Percentiles rank a stretch among this genome's conserved stretches.
phyloP scores from a whole-genome alignment of 2,797 vertebrate species.

The Rhynchonycteris naso region DNA sequence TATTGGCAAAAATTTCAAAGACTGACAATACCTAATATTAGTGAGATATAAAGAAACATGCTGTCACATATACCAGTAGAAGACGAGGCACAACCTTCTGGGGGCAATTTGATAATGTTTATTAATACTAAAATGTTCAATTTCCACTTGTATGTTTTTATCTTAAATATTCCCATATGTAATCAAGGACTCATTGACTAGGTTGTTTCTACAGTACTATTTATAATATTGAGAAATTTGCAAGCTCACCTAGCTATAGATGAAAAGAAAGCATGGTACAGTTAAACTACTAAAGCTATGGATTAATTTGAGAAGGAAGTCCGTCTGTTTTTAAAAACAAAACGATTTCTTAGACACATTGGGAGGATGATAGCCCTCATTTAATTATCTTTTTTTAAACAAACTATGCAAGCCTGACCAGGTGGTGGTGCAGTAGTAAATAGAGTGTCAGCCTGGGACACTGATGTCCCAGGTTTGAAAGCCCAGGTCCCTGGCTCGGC shows the following conservation, averaged over 20 bases:
- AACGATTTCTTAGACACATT: neutral
- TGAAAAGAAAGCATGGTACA: neutral
- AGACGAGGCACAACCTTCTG: neutral
- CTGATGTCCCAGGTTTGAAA: no score
- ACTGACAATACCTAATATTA: neutral
- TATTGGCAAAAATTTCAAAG: conserved; percentile 17
- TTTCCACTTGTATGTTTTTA: neutral
- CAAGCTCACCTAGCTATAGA: neutral
- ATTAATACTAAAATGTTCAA: conserved; percentile 6
- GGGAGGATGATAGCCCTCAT: neutral
- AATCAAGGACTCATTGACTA: neutral
- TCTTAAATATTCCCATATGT: neutral
- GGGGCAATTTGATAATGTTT: neutral
- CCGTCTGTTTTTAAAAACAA: neutral
- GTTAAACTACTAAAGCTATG: neutral
- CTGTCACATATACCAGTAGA: neutral
- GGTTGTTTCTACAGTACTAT: neutral
- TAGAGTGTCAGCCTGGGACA: no score
- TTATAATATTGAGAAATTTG: conserved; percentile 34
- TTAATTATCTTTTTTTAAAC: neutral
- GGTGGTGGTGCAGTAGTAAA: no score
- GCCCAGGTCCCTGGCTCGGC: no score
- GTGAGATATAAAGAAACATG: neutral
- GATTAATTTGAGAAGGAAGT: conserved; percentile 29
- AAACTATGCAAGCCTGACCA: neutral